Conservation (phyloP, 1,140 invertebrate species). For the Hylyphantes graminicola region DNA sequence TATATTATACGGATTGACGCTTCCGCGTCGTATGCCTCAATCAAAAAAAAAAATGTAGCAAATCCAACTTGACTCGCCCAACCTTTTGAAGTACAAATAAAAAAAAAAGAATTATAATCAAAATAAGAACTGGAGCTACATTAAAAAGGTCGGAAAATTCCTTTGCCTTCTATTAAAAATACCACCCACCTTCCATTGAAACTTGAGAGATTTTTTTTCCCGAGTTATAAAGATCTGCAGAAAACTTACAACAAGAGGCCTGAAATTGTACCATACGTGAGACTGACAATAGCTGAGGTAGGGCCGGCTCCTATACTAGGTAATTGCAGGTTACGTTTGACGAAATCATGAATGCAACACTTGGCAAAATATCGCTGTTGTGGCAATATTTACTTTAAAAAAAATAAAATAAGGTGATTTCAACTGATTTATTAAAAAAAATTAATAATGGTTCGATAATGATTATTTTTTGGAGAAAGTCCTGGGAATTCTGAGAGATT, state of each 20-base stretch:
- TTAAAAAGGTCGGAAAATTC: conserved; percentile 26
- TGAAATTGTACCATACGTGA: conserved; percentile 22
- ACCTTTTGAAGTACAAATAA: neutral
- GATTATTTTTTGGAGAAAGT: too few relatives aligned
- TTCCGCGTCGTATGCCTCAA: neutral
- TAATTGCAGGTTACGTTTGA: neutral
- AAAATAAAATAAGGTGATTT: too few relatives aligned
- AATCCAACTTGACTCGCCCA: neutral
- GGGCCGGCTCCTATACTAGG: neutral
- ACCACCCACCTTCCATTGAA: conserved; percentile 24
- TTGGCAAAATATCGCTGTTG: too few relatives aligned
- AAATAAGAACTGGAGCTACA: neutral
- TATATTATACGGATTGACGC: neutral
- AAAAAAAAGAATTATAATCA: neutral
- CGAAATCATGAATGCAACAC: too few relatives aligned
- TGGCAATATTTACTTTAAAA: too few relatives aligned
- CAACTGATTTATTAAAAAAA: too few relatives aligned
- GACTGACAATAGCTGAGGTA: neutral
- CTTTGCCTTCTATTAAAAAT: conserved; percentile 36
- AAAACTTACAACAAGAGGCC: neutral
- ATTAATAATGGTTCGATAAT: too few relatives aligned
- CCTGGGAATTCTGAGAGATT: neutral
- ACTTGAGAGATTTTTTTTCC: neutral
- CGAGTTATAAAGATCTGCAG: neutral
- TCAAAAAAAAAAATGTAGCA: neutral